Evolutionary conservation across 2,113 vertebrate species (phyloP), one percentile per base, ranked within the genome.

Genomic region (Triplophysa dalaica): DNA sequence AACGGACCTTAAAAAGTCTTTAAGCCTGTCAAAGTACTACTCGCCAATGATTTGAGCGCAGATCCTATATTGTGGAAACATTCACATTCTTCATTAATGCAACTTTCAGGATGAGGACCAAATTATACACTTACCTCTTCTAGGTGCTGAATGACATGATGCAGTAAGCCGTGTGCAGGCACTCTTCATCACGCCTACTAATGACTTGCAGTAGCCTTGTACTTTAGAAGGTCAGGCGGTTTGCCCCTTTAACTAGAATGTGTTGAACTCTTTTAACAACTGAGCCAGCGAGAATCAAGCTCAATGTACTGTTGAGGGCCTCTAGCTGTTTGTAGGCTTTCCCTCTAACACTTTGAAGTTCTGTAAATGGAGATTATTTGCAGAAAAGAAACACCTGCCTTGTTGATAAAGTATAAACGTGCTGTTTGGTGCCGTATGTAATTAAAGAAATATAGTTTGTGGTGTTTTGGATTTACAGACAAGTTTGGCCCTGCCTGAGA

Each of bases 241-340:
- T 81, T 75, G 26, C 26, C 29, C 43, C 68, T 13, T 48, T 58
- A 80, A 63, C 82, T 77, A 43, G 52, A 16, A 70, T 24, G 22
- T 22, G 56, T 64, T 58, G 52, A 74, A 54, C 60, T 54, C 26
- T 68, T 74, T 74, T 75, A 73, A 72, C 72, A 72, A 66, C 66
- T 50, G 66, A 38, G 26, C 52, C 38, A 43, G 26, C 63, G 72
- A 80, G 64, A 58, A 65, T 58, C 2, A 62, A 68, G 41, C 29
- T 79, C 21, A 70, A 78, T 1, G 17, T 43, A 67, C 29, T 72
- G 78, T 77, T 45, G 61, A 24, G 58, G 73, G 62, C 67, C 56
- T 56, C 66, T 72, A 6, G 61, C 61, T 60, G 67, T 52, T 58
- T 50, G 58, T 61, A 72, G 41, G 56, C 56, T 79, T 83, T 70